These are phyloP conservation scores for Siniperca chuatsi DNA, from an alignment of 2,113 vertebrate species.

Conservation along the genomic window DNA sequence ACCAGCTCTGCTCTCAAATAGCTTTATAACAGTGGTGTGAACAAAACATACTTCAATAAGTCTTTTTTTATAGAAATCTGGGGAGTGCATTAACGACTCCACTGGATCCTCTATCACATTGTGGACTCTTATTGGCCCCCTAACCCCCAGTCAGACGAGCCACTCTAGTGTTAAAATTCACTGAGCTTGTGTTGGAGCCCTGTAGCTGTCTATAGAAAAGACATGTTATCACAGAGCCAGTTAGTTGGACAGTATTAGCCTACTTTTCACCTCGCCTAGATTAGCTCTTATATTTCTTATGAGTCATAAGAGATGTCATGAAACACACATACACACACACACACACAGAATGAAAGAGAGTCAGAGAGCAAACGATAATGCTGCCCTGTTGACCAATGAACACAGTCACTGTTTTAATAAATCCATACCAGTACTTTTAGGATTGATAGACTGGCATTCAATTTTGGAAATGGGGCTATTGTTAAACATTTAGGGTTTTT, in stretches of 20 bases:
- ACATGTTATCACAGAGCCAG: constrained; percentile 22
- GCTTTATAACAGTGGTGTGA: not conserved
- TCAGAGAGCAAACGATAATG: not conserved
- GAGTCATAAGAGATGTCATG: constrained; percentile 11
- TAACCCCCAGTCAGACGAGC: not conserved
- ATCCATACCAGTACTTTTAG: not conserved
- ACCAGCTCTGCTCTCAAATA: not conserved
- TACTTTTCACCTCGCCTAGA: constrained; percentile 33
- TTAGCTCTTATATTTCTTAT: constrained; percentile 39
- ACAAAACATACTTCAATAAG: not conserved
- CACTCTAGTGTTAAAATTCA: constrained; percentile 2
- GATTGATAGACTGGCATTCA: not conserved
- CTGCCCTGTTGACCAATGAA: constrained; percentile 4
- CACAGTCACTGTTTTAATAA: constrained; percentile 19
- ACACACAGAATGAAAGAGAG: not conserved
- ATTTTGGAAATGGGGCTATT: constrained; percentile 14
- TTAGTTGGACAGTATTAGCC: constrained; percentile 44
- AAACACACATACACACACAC: not conserved
- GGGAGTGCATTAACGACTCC: constrained; percentile 9
- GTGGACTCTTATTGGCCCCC: not conserved
- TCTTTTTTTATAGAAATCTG: not conserved
- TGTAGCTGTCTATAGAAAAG: constrained; percentile 6
- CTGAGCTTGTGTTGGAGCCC: constrained; percentile 1
- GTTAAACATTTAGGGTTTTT: constrained; percentile 30
- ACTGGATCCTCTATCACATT: not conserved